Evolutionary conservation across 92 coral and sea anemone species (phyloP).

Genomic region (Zoanthus sociatus): DNA sequence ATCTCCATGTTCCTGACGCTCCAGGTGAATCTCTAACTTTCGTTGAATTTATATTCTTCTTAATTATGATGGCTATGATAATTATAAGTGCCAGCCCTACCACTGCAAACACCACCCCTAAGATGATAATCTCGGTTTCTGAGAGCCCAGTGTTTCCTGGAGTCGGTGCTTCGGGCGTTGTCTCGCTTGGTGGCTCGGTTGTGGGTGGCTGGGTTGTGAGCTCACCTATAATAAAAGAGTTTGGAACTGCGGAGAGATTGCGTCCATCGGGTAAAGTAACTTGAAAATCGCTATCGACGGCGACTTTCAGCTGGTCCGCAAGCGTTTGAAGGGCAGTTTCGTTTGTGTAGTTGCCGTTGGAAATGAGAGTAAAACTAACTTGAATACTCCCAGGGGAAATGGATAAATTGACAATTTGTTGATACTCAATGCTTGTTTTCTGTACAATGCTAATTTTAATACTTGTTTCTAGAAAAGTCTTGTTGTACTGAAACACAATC

Average conservation of each 20-base stretch:
- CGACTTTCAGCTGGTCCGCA: constrained; percentile 3
- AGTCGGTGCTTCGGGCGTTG: not conserved
- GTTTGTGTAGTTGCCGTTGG: constrained; percentile 11
- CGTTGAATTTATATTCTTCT: not conserved
- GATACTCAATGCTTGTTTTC: not conserved
- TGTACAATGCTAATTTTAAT: not conserved
- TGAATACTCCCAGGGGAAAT: constrained; percentile 33
- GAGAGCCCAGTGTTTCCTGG: not conserved
- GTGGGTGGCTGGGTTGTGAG: not conserved
- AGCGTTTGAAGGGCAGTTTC: not conserved
- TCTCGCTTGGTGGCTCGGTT: too few relatives aligned
- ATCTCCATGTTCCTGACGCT: not conserved
- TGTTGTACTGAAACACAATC: not conserved
- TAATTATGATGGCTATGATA: constrained; percentile 13
- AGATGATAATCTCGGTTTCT: constrained; percentile 39
- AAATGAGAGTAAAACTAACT: constrained; percentile 1
- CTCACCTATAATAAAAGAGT: constrained; percentile 13
- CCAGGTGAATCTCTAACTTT: not conserved
- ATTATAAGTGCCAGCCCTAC: constrained; percentile 19
- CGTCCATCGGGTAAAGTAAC: constrained; percentile 32
- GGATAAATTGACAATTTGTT: constrained; percentile 10
- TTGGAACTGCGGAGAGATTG: constrained; percentile 5
- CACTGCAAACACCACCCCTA: constrained; percentile 34
- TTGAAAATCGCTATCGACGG: not conserved
- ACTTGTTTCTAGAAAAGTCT: not conserved